These are phyloP conservation scores for Oryzias curvinotus DNA, from an alignment of 2,113 vertebrate species.

Conservation along the genomic window DNA sequence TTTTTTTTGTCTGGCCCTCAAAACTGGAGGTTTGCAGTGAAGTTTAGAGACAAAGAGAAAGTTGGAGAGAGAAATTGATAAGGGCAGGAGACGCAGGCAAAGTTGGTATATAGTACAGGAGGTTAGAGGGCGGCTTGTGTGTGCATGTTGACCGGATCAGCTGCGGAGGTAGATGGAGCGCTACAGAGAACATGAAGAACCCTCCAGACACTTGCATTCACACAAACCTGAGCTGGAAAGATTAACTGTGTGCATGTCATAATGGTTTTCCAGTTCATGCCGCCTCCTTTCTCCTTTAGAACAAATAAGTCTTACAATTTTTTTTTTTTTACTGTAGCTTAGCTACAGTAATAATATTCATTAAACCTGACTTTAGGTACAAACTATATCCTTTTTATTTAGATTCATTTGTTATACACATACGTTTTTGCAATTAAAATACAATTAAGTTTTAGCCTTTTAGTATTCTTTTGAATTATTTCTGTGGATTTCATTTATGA, in stretches of 20 bases:
- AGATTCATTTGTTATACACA: too few species aligned
- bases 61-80: conserved; percentile 23
- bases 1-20: conserved; percentile 39
- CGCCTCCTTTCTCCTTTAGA: not conserved
- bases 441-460: too few species aligned
- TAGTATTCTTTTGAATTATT: too few species aligned
- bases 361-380: too few species aligned
- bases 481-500: too few species aligned
- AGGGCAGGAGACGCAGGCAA: conserved; percentile 29
- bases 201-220: conserved; percentile 19
- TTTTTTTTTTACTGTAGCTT: too few species aligned
- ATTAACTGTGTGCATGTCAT: conserved; percentile 20
- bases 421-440: too few species aligned
- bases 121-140: conserved; percentile 26
- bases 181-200: conserved; percentile 50
- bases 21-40: conserved; percentile 60
- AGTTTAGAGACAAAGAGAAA: conserved; percentile 36
- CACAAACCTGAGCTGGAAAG: conserved; percentile 15
- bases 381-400: too few species aligned
- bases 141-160: conserved; percentile 26
- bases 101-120: conserved; percentile 39
- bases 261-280: not conserved
- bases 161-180: conserved; percentile 54
- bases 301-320: too few species aligned
- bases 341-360: too few species aligned